These are phyloP conservation scores for Sandelia bainsii DNA, from an alignment of 2,797 vertebrate genomes.

Conservation along the genomic window DNA sequence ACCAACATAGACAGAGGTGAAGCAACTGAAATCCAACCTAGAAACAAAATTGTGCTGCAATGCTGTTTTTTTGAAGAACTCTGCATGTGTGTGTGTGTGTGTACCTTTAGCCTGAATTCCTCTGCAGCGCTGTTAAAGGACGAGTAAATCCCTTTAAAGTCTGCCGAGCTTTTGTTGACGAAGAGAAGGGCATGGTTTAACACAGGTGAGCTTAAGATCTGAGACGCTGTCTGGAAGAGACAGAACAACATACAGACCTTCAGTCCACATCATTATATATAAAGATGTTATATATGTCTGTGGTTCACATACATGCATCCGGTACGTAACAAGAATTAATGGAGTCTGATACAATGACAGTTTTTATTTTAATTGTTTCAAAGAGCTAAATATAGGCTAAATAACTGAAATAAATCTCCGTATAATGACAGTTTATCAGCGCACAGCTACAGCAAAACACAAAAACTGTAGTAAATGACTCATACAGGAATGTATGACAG, in stretches of 20 bases:
- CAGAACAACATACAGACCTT: not conserved
- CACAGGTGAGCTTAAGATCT: conserved; percentile 88
- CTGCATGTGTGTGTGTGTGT: not conserved
- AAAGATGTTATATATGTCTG: no score
- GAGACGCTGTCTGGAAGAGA: conserved; percentile 85
- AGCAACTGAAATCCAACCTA: not conserved
- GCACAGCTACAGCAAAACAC: no score
- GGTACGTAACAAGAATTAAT: no score
- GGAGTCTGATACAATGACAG: no score
- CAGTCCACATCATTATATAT: not conserved
- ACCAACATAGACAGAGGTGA: conserved; percentile 11
- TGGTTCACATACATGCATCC: no score
- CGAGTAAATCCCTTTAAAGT: conserved; percentile 75
- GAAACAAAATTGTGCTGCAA: not conserved
- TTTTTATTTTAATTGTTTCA: no score
- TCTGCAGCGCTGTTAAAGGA: conserved; percentile 83
- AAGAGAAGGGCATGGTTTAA: conserved; percentile 92
- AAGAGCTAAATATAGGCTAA: no score
- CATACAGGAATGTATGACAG: no score
- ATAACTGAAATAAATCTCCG: no score
- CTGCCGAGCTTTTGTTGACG: conserved; percentile 80
- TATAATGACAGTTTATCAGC: no score
- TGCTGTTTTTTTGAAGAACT: not conserved
- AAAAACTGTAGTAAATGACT: no score
- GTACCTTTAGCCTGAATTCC: conserved; percentile 90